Base-by-base conservation (phyloP, 1,140 invertebrate genomes). In the Diorhabda sublineata region DNA sequence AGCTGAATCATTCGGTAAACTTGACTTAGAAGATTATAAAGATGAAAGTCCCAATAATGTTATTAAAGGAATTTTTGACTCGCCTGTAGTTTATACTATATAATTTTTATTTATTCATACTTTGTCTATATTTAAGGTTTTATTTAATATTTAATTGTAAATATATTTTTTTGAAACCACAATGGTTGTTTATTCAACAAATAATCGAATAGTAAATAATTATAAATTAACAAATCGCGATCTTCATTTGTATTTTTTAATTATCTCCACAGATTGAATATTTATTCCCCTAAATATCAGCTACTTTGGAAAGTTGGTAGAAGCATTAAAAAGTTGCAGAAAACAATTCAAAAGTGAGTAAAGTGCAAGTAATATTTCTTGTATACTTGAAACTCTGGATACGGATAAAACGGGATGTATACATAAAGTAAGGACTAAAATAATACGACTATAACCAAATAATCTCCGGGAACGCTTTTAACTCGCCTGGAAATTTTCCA, bases 381-480 rank as follows among this genome's bases (percentile, higher is more conserved):
- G 6, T 52, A n/a, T n/a, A 52, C 47, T 52, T 52, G 6, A 52
- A 52, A 52, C 47, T n/a, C 6, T 8, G 42, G 0, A 62, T n/a
- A 42, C 61, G 61, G 42, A 44, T 45, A 62, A 43, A 65, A 9
- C 59, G 59, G 26, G 59, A 60, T 60, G 42, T 60, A 41, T 60
- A 26, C 11, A 26, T 7, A 42, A 42, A 42, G 42, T 41, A 60
- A 6, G 45, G 26, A 65, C 47, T 42, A 61, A 71, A 68, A 63
- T 67, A 68, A 71, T 68, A 62, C 66, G 47, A 52, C 6, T 52
- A 52, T 52, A 68, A 65, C 59, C 66, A 62, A 71, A 71, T 71
- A 71, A 71, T 71, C 69, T 71, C 69, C 58, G 43, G 65, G 56
- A 68, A 68, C 61, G 69, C 62, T 68, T 4, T 52, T 71, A 71